phyloP scores from a whole-genome alignment of 2,113 vertebrate species.

The Picathartes gymnocephalus region DNA sequence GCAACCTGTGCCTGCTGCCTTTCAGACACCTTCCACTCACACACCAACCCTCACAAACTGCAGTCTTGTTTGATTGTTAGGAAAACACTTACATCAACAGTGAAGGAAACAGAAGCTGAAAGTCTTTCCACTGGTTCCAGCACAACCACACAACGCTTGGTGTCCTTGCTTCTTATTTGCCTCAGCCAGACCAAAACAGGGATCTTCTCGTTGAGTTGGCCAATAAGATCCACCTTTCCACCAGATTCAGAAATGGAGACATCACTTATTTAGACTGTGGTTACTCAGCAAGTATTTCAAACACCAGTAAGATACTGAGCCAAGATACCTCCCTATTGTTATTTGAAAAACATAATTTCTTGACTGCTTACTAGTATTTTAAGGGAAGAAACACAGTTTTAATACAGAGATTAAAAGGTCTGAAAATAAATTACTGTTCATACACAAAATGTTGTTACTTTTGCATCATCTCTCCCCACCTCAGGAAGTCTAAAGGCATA shows the following conservation, averaged over 20 bases:
- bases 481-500: neutral
- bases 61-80: neutral
- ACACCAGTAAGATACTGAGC: neutral
- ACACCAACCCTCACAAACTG: neutral
- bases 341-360: neutral
- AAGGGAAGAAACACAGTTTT: neutral
- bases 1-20: neutral
- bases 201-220: constrained; percentile 69
- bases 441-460: neutral
- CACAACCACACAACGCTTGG: constrained; percentile 72
- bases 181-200: constrained; percentile 81
- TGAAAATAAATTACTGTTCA: neutral
- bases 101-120: constrained; percentile 81
- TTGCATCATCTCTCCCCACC: neutral
- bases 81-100: constrained; percentile 72
- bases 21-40: neutral
- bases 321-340: neutral
- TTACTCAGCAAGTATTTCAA: neutral
- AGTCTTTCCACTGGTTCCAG: constrained; percentile 86
- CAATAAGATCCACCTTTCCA: constrained; percentile 79
- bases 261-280: neutral
- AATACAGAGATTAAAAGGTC: neutral
- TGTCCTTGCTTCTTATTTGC: constrained; percentile 57
- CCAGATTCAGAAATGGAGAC: neutral
- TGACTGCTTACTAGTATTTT: neutral